Conservation (phyloP, 1,140 invertebrate genomes). For the Araneus ventricosus region DNA sequence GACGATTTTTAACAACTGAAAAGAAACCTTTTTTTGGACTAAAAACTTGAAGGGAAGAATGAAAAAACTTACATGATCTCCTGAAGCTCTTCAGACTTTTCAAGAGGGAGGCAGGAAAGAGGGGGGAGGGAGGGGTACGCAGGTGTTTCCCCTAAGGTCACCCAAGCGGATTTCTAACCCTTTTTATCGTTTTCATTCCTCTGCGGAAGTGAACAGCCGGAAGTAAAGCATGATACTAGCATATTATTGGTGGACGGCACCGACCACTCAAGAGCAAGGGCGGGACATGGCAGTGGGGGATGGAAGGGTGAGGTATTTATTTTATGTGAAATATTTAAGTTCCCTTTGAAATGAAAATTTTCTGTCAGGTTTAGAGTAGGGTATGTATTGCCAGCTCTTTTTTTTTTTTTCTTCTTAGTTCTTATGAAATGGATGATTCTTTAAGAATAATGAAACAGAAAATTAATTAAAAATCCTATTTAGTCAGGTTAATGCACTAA, state of each 20-base stretch:
- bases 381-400: too few species aligned
- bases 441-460: too few species aligned
- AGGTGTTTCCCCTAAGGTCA: slow-evolving; percentile 39
- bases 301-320: background rate
- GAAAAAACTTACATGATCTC: slow-evolving; percentile 36
- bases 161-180: slow-evolving; percentile 38
- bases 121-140: background rate
- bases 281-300: background rate
- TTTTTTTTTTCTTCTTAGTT: too few species aligned
- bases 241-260: background rate
- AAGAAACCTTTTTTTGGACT: slow-evolving; percentile 30
- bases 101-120: slow-evolving; percentile 38
- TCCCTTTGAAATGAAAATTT: background rate
- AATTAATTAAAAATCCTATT: too few species aligned
- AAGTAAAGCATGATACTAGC: too few species aligned
- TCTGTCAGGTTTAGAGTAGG: too few species aligned
- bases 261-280: slow-evolving; percentile 35
- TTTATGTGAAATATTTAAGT: slow-evolving; percentile 13
- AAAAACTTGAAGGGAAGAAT: slow-evolving; percentile 22
- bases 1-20: slow-evolving; percentile 24
- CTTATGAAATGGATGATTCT: too few species aligned
- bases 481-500: too few species aligned
- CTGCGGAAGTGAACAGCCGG: too few species aligned
- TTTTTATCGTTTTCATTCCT: slow-evolving; percentile 29
- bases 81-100: slow-evolving; percentile 12